Conservation (phyloP, 2,113 vertebrate genomes). For the Mohoua ochrocephala region DNA sequence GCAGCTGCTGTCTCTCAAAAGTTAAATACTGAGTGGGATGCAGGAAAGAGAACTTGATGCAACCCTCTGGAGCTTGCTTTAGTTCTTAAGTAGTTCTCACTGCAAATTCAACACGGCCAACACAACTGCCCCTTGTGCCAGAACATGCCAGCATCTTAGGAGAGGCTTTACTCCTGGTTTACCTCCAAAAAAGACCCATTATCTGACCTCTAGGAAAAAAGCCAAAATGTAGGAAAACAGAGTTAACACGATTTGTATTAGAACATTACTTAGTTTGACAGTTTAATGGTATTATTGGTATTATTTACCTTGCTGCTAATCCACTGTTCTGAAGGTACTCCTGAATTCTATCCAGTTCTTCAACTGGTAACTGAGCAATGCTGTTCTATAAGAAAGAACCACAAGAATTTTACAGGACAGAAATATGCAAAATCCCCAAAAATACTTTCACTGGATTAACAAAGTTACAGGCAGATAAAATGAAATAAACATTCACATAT, state of each 20-base stretch:
- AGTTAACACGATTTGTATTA: neutral
- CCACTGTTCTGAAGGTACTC: constrained; percentile 90
- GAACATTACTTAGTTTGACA: neutral
- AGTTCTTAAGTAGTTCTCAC: neutral
- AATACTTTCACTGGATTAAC: neutral
- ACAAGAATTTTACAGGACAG: neutral
- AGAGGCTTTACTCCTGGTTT: neutral
- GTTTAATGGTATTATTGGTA: neutral
- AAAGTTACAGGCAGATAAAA: neutral
- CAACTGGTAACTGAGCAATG: constrained; percentile 86
- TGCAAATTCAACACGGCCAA: neutral
- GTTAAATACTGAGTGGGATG: neutral
- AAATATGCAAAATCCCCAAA: neutral
- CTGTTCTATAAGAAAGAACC: constrained; percentile 80
- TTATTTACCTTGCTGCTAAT: constrained; percentile 85
- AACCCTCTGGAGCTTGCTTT: neutral
- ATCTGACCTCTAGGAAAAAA: neutral
- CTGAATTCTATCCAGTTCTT: constrained; percentile 92
- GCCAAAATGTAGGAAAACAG: neutral
- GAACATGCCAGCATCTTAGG: neutral
- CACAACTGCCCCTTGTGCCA: neutral
- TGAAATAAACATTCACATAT: fast-evolving
- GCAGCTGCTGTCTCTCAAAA: neutral
- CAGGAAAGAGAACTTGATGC: neutral
- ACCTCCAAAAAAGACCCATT: neutral